Percentiles rank a stretch among this genome's conserved stretches.
Evolutionary conservation across 2,113 vertebrate genomes (phyloP).

Genomic region (Grammomys surdaster): DNA sequence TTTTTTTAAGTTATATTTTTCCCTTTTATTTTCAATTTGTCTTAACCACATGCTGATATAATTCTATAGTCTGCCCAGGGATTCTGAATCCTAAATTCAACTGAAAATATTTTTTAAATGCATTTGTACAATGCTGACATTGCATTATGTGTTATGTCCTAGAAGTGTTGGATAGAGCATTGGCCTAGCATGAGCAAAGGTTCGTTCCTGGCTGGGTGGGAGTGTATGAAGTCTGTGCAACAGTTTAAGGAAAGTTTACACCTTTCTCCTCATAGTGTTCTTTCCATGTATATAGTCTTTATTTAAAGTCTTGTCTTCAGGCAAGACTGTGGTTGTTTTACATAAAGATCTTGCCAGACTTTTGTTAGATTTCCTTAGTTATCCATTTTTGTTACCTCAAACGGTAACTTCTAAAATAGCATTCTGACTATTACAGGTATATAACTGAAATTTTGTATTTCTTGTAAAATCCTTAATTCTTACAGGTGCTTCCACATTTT

Average conservation of each 20-base stretch:
- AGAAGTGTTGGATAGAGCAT: not conserved
- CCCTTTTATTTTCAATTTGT: not conserved
- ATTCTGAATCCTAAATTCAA: not conserved
- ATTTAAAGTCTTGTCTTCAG: not conserved
- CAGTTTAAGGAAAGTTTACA: constrained; percentile 5
- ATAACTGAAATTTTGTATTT: not conserved
- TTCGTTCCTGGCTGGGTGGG: not conserved
- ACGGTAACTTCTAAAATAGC: constrained; percentile 5
- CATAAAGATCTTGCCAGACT: not conserved
- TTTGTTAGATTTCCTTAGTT: not conserved
- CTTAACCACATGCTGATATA: not conserved
- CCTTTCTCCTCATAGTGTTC: not conserved
- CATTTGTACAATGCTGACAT: not conserved
- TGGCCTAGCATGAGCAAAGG: not conserved
- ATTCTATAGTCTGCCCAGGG: not conserved
- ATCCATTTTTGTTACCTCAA: constrained; percentile 36
- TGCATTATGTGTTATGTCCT: not conserved
- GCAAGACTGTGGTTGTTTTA: not conserved
- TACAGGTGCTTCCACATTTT: constrained; percentile 18
- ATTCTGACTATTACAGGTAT: not conserved
- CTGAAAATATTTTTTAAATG: not conserved
- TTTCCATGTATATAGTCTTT: not conserved
- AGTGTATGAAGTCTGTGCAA: not conserved
- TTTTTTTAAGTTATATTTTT: not conserved
- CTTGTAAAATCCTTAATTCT: constrained; percentile 8